Conservation (phyloP, 1,140 invertebrate genomes). For the Drosophila virilis region DNA sequence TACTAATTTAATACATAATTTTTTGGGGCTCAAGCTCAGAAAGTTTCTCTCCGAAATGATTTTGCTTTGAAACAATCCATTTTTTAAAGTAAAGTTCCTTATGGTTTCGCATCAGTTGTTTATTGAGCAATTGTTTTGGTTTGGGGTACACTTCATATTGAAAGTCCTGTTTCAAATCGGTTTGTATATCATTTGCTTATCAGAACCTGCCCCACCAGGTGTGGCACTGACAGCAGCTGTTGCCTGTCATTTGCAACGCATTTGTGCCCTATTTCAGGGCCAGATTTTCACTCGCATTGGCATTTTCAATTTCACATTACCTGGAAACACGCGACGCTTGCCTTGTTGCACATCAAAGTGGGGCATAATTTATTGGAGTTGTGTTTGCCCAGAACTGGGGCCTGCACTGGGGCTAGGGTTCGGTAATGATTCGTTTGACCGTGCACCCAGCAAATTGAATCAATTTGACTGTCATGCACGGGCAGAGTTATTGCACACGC, state of each 20-base stretch:
- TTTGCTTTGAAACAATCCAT: too few species aligned
- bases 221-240: background rate
- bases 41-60: too few species aligned
- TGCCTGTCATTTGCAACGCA: background rate
- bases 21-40: too few species aligned
- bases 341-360: constrained; percentile 14
- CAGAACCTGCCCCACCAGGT: background rate
- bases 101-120: too few species aligned
- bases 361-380: constrained; percentile 17
- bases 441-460: constrained; percentile 52
- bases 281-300: constrained; percentile 11
- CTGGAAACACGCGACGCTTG: background rate
- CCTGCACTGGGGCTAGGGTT: background rate
- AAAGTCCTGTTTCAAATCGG: too few species aligned
- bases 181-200: too few species aligned
- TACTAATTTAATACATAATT: too few species aligned
- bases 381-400: background rate
- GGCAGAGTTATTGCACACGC: constrained; percentile 49
- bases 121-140: too few species aligned
- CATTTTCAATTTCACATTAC: constrained; percentile 27
- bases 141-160: too few species aligned
- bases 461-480: constrained; percentile 45
- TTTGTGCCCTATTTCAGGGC: background rate
- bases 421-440: constrained; percentile 4
- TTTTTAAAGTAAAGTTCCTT: too few species aligned